Conservation (phyloP, 2,888 invertebrate genomes). For the Xanthorhoe designata region DNA sequence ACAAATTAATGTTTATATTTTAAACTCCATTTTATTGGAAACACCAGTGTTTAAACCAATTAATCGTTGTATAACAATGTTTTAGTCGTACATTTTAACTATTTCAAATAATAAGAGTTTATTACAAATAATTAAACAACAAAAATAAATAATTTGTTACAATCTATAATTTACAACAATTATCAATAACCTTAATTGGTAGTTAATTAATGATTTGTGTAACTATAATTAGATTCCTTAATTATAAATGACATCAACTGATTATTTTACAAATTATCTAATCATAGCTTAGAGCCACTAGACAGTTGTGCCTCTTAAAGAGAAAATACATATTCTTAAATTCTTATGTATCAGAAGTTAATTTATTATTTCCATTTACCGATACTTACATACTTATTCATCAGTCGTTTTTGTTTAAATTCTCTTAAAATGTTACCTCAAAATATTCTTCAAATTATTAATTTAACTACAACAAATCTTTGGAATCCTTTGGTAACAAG, state of each 20-base stretch:
- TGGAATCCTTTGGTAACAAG: slow-evolving; percentile 7
- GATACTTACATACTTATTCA: slow-evolving; percentile 40
- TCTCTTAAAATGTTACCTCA: slow-evolving; percentile 31
- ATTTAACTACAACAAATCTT: slow-evolving; percentile 23
- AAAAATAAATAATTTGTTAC: slow-evolving; percentile 14
- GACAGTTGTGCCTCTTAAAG: slow-evolving; percentile 44
- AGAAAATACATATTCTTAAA: slow-evolving; percentile 35
- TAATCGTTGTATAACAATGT: slow-evolving; percentile 20
- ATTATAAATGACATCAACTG: slow-evolving; percentile 25
- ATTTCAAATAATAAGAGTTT: slow-evolving; percentile 9
- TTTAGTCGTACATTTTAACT: slow-evolving; percentile 3
- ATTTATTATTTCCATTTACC: slow-evolving; percentile 21
- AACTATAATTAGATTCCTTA: slow-evolving; percentile 17
- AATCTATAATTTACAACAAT: slow-evolving; percentile 16
- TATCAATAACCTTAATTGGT: slow-evolving; percentile 5
- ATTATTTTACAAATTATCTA: slow-evolving; percentile 13
- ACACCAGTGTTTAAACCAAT: slow-evolving; percentile 13
- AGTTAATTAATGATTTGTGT: slow-evolving; percentile 14
- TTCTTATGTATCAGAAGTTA: slow-evolving; percentile 18
- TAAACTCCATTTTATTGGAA: slow-evolving; percentile 11
- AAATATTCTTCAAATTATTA: slow-evolving; percentile 12
- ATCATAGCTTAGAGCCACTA: slow-evolving; percentile 43
- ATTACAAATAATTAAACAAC: slow-evolving; percentile 12
- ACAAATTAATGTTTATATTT: neutral
- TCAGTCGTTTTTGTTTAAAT: slow-evolving; percentile 43